Conservation (phyloP, 64 coral and sea anemone species). For the Stichodactyla helianthus region DNA sequence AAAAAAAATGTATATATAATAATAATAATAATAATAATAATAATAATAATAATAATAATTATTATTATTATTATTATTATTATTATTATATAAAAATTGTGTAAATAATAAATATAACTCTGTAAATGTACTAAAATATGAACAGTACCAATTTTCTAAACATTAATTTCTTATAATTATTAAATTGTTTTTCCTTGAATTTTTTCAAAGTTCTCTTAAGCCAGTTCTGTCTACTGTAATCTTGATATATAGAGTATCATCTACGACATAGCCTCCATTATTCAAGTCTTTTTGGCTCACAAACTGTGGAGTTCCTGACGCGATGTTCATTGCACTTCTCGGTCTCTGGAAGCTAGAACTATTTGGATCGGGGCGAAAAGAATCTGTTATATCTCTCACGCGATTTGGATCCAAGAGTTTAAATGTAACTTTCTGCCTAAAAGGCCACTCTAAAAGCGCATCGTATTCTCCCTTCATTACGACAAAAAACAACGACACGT, state of each 20-base stretch:
- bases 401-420: conserved; percentile 7
- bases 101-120: too few relatives aligned
- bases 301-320: conserved; percentile 37
- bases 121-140: too few relatives aligned
- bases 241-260: conserved; percentile 36
- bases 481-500: conserved; percentile 27
- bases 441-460: conserved; percentile 23
- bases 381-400: background rate
- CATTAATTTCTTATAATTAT: too few relatives aligned
- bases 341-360: conserved; percentile 30
- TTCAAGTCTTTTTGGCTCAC: background rate
- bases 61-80: too few relatives aligned
- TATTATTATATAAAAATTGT: too few relatives aligned
- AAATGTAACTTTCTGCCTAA: conserved; percentile 19
- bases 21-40: too few relatives aligned
- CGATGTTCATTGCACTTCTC: conserved; percentile 41
- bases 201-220: background rate
- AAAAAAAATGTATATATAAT: too few relatives aligned
- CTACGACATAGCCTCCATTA: conserved; percentile 23
- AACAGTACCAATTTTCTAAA: too few relatives aligned
- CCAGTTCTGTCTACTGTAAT: conserved; percentile 31
- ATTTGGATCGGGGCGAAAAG: conserved; percentile 23
- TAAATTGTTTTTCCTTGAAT: too few relatives aligned
- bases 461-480: conserved; percentile 30
- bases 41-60: too few relatives aligned